Conservation (phyloP, 2,113 vertebrate species). For the Takifugu flavidus region DNA sequence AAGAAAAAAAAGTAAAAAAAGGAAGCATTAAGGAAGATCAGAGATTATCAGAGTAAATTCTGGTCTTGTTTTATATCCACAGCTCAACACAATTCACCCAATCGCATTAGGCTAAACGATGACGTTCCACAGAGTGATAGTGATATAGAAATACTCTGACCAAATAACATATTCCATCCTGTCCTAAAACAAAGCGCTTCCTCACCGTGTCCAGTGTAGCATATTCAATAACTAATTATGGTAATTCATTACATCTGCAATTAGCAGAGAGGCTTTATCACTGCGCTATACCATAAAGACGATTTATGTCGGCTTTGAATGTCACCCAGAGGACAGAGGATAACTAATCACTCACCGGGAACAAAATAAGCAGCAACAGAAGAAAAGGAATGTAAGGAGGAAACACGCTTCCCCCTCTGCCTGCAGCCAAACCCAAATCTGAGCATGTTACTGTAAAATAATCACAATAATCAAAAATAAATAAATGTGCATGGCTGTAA, state of each 20-base stretch:
- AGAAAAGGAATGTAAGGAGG: conserved; percentile 24
- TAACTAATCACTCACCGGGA: conserved; percentile 93
- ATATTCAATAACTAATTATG: conserved; percentile 99
- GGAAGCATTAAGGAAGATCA: conserved; percentile 76
- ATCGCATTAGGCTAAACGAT: conserved; percentile 8
- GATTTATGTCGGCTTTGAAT: conserved; percentile 99
- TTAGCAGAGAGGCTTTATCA: conserved; percentile 98
- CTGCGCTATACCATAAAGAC: conserved; percentile 94
- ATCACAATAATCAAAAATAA: background rate
- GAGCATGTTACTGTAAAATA: background rate
- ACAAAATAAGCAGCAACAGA: conserved; percentile 72
- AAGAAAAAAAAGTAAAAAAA: conserved; percentile 52
- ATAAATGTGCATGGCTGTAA: background rate
- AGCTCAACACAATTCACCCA: conserved; percentile 13
- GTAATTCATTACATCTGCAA: conserved; percentile 99
- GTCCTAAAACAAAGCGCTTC: conserved; percentile 78
- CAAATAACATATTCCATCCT: conserved; percentile 8
- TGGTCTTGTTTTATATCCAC: conserved; percentile 63
- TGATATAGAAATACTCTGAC: conserved; percentile 1
- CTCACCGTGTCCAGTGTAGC: conserved; percentile 84
- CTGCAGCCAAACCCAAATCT: background rate
- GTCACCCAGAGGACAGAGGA: conserved; percentile 97
- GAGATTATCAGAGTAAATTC: conserved; percentile 80
- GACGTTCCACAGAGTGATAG: background rate
- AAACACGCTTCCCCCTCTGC: background rate